Evolutionary conservation across 2,888 invertebrate genomes (phyloP).

Genomic region (Phortica okadai): DNA sequence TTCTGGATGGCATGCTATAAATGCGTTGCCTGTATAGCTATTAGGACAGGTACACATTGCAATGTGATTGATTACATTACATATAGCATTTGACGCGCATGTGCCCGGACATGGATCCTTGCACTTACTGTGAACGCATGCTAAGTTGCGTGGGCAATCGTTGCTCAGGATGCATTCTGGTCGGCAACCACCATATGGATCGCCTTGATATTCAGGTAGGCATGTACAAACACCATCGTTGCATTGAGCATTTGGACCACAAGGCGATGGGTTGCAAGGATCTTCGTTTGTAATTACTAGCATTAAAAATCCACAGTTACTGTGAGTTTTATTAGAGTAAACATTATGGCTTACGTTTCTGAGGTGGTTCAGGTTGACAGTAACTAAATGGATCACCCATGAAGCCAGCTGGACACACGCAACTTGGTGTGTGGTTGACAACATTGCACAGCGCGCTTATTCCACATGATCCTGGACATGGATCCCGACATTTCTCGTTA

Average conservation of each 20-base stretch:
- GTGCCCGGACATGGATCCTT: conserved; percentile 87
- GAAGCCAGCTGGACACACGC: conserved; percentile 80
- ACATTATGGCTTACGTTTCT: conserved; percentile 68
- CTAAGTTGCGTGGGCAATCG: conserved; percentile 84
- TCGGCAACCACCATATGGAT: conserved; percentile 86
- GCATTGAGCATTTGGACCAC: conserved; percentile 86
- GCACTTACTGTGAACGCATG: conserved; percentile 86
- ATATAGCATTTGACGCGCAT: conserved; percentile 86
- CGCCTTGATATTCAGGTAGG: conserved; percentile 83
- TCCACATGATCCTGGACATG: conserved; percentile 85
- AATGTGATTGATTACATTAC: conserved; percentile 86
- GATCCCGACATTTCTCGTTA: conserved; percentile 83
- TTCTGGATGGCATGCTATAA: conserved; percentile 78
- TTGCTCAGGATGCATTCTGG: conserved; percentile 88
- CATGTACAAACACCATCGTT: conserved; percentile 70
- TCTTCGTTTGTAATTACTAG: conserved; percentile 75
- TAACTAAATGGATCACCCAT: conserved; percentile 87
- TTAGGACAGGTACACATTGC: conserved; percentile 85
- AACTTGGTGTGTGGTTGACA: conserved; percentile 84
- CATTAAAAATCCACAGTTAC: neutral
- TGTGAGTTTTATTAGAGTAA: neutral
- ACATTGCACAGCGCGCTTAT: conserved; percentile 81
- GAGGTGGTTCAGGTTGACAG: conserved; percentile 80
- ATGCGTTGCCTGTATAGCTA: conserved; percentile 86
- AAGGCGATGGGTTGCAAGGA: conserved; percentile 86